These are phyloP conservation scores for Rhodeus uyekii DNA, from an alignment of 2,797 vertebrate genomes.

Conservation along the genomic window DNA sequence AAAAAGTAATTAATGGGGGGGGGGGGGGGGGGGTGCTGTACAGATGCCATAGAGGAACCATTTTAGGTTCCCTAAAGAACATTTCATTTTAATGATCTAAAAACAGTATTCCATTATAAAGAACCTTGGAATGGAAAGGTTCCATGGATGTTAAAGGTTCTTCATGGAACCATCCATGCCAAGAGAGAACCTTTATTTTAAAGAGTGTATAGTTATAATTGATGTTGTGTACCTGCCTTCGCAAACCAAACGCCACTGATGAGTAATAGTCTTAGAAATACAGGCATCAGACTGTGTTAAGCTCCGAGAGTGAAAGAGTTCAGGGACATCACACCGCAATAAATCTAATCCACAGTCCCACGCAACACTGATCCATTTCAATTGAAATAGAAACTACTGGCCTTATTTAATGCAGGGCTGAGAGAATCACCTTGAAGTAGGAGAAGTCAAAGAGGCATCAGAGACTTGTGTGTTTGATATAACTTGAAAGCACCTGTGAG, in stretches of 20 bases:
- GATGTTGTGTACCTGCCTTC: neutral
- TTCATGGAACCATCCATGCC: neutral
- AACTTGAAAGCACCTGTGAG: neutral
- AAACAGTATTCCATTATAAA: neutral
- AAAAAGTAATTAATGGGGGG: too few species aligned
- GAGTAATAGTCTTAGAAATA: neutral
- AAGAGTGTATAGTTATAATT: neutral
- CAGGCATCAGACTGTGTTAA: neutral
- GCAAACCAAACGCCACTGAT: neutral
- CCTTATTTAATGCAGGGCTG: neutral
- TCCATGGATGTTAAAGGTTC: neutral
- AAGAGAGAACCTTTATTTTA: neutral
- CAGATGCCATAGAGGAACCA: neutral
- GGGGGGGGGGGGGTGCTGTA: too few species aligned
- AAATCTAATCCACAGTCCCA: neutral
- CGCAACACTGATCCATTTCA: neutral
- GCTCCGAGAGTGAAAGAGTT: neutral
- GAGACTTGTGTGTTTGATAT: neutral
- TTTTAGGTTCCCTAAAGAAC: neutral
- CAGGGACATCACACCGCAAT: constrained; percentile 1
- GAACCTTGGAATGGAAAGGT: neutral
- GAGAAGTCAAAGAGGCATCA: neutral
- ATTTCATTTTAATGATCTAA: neutral
- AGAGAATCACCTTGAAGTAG: neutral
- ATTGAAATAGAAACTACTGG: neutral